A percentile compares a stretch with the other conserved stretches of the same genome.
phyloP scores from a whole-genome alignment of 2,113 vertebrate genomes.

The Myocastor coypus region DNA sequence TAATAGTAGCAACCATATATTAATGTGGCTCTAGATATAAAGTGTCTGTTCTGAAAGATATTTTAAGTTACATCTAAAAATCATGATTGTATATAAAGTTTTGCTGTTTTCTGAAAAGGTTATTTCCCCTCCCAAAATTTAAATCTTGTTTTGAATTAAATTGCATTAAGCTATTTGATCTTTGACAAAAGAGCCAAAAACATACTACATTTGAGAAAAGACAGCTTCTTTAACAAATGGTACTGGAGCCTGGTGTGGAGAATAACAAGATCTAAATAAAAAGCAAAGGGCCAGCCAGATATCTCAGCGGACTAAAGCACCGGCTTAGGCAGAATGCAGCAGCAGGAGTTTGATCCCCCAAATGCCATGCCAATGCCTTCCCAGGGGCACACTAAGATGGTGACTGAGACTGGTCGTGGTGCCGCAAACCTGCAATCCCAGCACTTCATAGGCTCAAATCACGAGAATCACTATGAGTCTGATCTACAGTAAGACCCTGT shows the following conservation, averaged over 20 bases:
- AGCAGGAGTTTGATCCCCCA: too few relatives aligned
- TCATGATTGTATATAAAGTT: not conserved
- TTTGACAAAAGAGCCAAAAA: not conserved
- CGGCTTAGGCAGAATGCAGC: too few relatives aligned
- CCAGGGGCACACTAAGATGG: too few relatives aligned
- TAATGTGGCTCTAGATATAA: conserved; percentile 25
- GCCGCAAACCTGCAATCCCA: too few relatives aligned
- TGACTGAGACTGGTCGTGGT: too few relatives aligned
- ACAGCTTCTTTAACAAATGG: not conserved
- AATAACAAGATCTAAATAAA: not conserved
- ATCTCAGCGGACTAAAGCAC: too few relatives aligned
- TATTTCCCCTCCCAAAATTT: conserved; percentile 63
- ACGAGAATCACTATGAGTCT: too few relatives aligned
- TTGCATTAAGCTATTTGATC: not conserved
- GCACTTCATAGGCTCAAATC: too few relatives aligned
- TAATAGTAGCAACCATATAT: not conserved
- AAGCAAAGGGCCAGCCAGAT: too few relatives aligned
- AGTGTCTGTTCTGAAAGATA: conserved; percentile 48
- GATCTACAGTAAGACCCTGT: too few relatives aligned
- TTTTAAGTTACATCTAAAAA: conserved; percentile 56
- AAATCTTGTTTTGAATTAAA: conserved; percentile 41
- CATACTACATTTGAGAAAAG: not conserved
- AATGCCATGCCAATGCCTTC: too few relatives aligned
- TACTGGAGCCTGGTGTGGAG: not conserved
- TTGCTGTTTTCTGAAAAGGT: not conserved